phyloP scores from a whole-genome alignment of 2,113 vertebrate genomes.

The Pterocles burchelli region DNA sequence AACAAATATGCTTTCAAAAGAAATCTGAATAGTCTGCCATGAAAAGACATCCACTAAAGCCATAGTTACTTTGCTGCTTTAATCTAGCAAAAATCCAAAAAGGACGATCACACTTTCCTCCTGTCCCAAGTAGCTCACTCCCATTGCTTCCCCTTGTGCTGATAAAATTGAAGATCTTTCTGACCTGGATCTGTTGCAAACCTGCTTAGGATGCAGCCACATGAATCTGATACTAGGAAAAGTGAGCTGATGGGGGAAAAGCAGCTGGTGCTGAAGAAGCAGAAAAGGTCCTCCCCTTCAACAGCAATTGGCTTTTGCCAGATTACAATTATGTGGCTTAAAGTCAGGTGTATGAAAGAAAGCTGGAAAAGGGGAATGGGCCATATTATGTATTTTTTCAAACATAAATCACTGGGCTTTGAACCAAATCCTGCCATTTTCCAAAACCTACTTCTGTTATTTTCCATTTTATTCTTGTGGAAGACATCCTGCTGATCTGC shows the following conservation, averaged over 20 bases:
- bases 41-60: background rate
- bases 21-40: background rate
- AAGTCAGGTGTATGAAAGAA: background rate
- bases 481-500: background rate
- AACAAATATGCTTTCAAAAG: background rate
- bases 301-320: background rate
- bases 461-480: background rate
- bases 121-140: background rate
- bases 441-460: background rate
- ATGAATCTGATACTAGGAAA: background rate
- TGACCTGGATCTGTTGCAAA: background rate
- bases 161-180: background rate
- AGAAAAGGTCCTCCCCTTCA: background rate
- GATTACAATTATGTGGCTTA: background rate
- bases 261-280: background rate
- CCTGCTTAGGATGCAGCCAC: background rate
- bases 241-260: background rate
- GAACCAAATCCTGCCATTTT: background rate
- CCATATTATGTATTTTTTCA: background rate
- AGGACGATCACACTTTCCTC: background rate
- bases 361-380: background rate
- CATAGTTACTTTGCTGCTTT: background rate
- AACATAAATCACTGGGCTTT: background rate
- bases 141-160: background rate
- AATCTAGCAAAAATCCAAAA: background rate